phyloP scores from a whole-genome alignment of 2,888 invertebrate species.

The Nemotelus nigrinus region DNA sequence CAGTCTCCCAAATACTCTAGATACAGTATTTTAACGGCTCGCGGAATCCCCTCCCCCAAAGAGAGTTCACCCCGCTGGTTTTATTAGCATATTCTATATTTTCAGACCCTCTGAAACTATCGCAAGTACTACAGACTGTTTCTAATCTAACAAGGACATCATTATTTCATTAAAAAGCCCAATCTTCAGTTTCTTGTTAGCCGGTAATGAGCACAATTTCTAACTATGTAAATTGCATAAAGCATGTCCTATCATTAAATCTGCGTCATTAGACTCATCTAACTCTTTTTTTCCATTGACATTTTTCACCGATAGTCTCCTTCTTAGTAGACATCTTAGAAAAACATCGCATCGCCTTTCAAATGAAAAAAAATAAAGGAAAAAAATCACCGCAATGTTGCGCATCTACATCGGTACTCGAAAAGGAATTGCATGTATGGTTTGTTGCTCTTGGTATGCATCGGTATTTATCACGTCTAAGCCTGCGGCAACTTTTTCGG shows the following conservation, averaged over 20 bases:
- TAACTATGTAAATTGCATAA: not conserved
- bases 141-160: not conserved
- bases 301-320: not conserved
- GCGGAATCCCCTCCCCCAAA: too few relatives aligned
- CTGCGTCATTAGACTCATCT: not conserved
- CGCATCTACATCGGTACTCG: too few relatives aligned
- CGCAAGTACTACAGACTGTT: too few relatives aligned
- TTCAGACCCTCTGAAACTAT: too few relatives aligned
- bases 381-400: conserved; percentile 13
- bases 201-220: not conserved
- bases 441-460: too few relatives aligned
- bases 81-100: too few relatives aligned
- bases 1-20: too few relatives aligned
- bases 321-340: not conserved
- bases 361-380: not conserved
- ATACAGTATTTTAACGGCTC: too few relatives aligned
- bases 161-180: not conserved
- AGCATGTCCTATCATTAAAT: not conserved
- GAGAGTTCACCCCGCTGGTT: too few relatives aligned
- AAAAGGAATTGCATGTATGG: too few relatives aligned
- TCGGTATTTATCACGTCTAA: not conserved
- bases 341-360: not conserved
- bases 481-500: conserved; percentile 26
- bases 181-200: too few relatives aligned
- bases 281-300: not conserved